Evolutionary conservation across 2,888 invertebrate genomes (phyloP), one percentile per base, ranked within the genome.

Genomic region (Catocala nupta): DNA sequence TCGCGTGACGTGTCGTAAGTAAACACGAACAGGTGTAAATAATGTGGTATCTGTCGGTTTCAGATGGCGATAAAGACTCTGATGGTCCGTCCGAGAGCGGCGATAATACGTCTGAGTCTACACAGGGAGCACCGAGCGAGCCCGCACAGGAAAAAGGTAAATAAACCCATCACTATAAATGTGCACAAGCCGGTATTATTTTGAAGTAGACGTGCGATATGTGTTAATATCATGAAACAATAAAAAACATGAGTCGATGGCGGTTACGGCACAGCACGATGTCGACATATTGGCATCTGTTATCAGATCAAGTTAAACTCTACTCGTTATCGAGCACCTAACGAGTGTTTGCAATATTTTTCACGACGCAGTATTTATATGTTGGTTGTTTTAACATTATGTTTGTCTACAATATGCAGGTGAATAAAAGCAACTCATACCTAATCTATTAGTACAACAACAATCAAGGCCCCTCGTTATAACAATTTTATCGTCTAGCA

Each of bases 41-140:
- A 73, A 68, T 65, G 75, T 75, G 78, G 55, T 78, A 65, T 76
- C 66, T 76, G 65, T 76, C 71, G 73, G 55, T 77, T 85, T 59
- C 91, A 94, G 94, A 94, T 92, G 94, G 92, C 72, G 93, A 92
- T 77, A 94, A 94, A 83, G 94, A 94, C 70, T 93, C 94, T n/a
- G 94, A 94, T 77, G 93, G 92, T 1, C 92, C 91, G 65, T 94
- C 94, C 8, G 94, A 94, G 85, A 93, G 94, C 80, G 94, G 93
- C n/a, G 94, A 94, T 81, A 94, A 90, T 72, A 93, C 93, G 43
- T 94, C 94, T 53, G 94, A 94, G 75, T 92, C 93, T 39, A 93
- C 92, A 54, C 93, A 93, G 77, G 91, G 91, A 45, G 86, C 90
- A 36, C 79, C 89, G 59, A 93, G 91, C 78, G 93, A 93, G 71